These are phyloP conservation scores for Brachionus rotundiformis DNA, from an alignment of 1,140 invertebrate genomes.

Conservation along the genomic window DNA sequence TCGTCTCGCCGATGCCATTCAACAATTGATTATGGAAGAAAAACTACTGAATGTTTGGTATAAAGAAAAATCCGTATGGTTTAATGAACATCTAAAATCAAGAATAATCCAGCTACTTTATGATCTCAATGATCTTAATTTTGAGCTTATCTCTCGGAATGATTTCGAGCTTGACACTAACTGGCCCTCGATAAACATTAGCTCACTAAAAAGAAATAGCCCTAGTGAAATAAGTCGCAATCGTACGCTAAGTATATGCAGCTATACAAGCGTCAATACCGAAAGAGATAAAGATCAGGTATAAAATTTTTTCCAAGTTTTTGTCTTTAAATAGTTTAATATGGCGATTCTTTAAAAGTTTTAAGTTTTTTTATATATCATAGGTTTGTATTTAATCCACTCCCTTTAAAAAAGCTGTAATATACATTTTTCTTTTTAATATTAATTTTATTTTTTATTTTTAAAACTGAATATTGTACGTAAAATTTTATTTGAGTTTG, in stretches of 20 bases:
- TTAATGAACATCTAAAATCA: slow-evolving; percentile 56
- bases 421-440: too few species aligned
- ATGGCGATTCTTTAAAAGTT: neutral
- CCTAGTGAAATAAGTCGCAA: slow-evolving; percentile 56
- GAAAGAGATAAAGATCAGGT: slow-evolving; percentile 61
- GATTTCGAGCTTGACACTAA: slow-evolving; percentile 65
- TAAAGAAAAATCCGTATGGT: slow-evolving; percentile 58
- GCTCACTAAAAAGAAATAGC: slow-evolving; percentile 52
- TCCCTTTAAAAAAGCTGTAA: neutral
- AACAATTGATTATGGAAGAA: slow-evolving; percentile 61
- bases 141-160: slow-evolving; percentile 63
- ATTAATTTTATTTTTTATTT: too few species aligned
- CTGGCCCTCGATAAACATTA: slow-evolving; percentile 64
- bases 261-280: slow-evolving; percentile 57
- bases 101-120: slow-evolving; percentile 61
- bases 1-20: slow-evolving; percentile 64
- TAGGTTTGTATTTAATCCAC: neutral
- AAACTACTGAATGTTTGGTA: slow-evolving; percentile 61
- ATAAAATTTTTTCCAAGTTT: slow-evolving; percentile 64
- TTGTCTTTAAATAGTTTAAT: too few species aligned
- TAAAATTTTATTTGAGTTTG: neutral
- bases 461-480: neutral
- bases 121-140: slow-evolving; percentile 65
- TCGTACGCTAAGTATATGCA: slow-evolving; percentile 59
- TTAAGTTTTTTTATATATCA: slow-evolving; percentile 41